Evolutionary conservation across 2,113 vertebrate genomes (phyloP), one percentile per base, ranked within the genome.

Genomic region (Ctenomys sociabilis): DNA sequence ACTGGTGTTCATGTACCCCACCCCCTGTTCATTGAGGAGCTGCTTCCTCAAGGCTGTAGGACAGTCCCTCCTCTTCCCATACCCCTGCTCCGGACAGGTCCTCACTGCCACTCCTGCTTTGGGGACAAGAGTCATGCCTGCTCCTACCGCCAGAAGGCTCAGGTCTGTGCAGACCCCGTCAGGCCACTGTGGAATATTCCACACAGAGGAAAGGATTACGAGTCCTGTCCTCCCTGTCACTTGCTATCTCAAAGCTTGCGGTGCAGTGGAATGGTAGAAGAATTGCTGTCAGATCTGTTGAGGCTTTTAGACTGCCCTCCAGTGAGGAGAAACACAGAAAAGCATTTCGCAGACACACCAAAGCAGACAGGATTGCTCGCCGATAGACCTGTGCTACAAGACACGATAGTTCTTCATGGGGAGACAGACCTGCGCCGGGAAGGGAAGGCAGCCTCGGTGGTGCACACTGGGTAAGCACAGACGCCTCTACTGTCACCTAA

Each of bases 31-130:
- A 98, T 97, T 96, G 98, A 98, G 98, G 98, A 98, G 97, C 96
- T 96, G 84, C 96, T 98, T 98, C 98, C 98, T 98, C 98, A 97
- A 98, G 98, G 97, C 98, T 98, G 98, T 98, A 99, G 98, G 98
- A 98, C 98, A 98, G 98, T 98, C 98, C 98, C 98, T 98, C 98
- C 98, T 98, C 98, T 98, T 98, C 98, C 98, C 98, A 97, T 98
- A 98, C 98, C 99, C 98, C 98, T 98, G 96, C 98, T 99, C 99
- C 98, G 99, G 98, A 98, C 98, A 98, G 99, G 98, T 98, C 98
- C 97, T 98, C 98, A 98, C 35, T 81, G 99, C 98, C 98, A 98
- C 97, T 98, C 92, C 96, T 97, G 97, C 97, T 98, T 98, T 98
- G 98, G 95, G 98, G 98, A 98, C 85, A 91, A 98, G 98, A 98